Base-by-base conservation (phyloP, 2,888 invertebrate genomes). In the Drosophila putrida region DNA sequence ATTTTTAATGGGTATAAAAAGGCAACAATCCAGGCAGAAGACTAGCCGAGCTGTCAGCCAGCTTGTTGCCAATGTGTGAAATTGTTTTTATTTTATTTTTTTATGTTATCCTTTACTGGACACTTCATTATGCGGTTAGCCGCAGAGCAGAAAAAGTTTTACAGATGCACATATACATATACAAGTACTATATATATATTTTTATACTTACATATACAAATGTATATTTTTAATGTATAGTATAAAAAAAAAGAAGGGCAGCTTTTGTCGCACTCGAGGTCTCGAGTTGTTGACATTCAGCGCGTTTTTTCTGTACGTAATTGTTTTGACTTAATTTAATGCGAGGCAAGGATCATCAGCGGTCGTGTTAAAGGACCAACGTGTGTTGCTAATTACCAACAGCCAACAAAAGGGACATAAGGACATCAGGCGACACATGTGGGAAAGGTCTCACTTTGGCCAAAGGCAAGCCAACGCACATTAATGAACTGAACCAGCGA, bases 251-350 rank as follows among this genome's bases (percentile, higher is more conserved):
- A n/a, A 20, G 20, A 13, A 62, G 41, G 20, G 62, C 31, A 47
- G 54, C 57, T 27, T 10, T 53, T 43, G 38, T 58, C 20, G 28
- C n/a, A 53, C 11, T n/a, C 10, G 31, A 8, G 13, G 44, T 55
- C 35, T 44, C 49, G 33, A 13, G 33, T 25, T 38, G 49, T 49
- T 63, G 50, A 65, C 58, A 55, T 41, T 60, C 57, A 49, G 65
- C 41, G 43, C 11, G 50, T 51, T 27, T 68, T 49, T 66, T 28
- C 53, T 13, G 71, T 58, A 55, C 63, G 67, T 84, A 89, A 89
- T 86, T 89, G 86, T 88, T 84, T 86, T 88, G 84, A 89, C 81
- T 88, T 86, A 82, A 88, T 89, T 89, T 89, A 78, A 87, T 86
- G 79, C 71, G 64, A 64, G 61, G 46, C 75, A 75, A 77, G 82